A percentile compares a stretch with the other conserved stretches of the same genome.
Conservation (phyloP, 2,888 invertebrate genomes). For the Xestia xanthographa region DNA sequence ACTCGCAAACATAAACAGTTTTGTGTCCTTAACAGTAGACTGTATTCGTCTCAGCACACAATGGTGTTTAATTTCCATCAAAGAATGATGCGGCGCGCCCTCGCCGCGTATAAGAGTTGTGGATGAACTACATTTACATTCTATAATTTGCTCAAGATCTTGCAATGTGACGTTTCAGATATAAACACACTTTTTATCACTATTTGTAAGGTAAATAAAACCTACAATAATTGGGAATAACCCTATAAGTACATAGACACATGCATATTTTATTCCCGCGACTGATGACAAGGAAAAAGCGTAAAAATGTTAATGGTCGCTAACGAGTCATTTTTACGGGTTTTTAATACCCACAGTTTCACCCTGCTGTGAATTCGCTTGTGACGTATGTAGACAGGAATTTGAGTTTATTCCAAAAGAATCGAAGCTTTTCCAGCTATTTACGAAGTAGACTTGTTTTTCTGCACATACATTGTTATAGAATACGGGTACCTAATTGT, state of each 20-base stretch:
- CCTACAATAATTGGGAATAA: constrained; percentile 38
- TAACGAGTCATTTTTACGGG: constrained; percentile 43
- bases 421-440: constrained; percentile 21
- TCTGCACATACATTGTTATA: constrained; percentile 13
- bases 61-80: constrained; percentile 78
- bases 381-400: constrained; percentile 14
- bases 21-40: constrained; percentile 64
- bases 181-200: constrained; percentile 24
- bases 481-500: constrained; percentile 6
- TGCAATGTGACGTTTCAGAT: constrained; percentile 25
- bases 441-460: constrained; percentile 21
- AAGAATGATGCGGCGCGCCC: constrained; percentile 61
- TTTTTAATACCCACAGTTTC: constrained; percentile 36
- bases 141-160: constrained; percentile 40
- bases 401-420: constrained; percentile 25
- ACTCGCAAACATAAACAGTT: constrained; percentile 58
- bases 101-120: constrained; percentile 14
- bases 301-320: constrained; percentile 33
- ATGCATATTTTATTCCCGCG: constrained; percentile 35
- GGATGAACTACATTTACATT: constrained; percentile 43
- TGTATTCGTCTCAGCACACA: constrained; percentile 73
- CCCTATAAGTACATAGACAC: constrained; percentile 40
- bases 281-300: constrained; percentile 34
- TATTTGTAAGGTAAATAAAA: constrained; percentile 31
- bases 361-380: constrained; percentile 32